A percentile compares a stretch with the other conserved stretches of the same genome.
Conservation (phyloP, 1,140 invertebrate species). For the Meloidogyne hapla region DNA sequence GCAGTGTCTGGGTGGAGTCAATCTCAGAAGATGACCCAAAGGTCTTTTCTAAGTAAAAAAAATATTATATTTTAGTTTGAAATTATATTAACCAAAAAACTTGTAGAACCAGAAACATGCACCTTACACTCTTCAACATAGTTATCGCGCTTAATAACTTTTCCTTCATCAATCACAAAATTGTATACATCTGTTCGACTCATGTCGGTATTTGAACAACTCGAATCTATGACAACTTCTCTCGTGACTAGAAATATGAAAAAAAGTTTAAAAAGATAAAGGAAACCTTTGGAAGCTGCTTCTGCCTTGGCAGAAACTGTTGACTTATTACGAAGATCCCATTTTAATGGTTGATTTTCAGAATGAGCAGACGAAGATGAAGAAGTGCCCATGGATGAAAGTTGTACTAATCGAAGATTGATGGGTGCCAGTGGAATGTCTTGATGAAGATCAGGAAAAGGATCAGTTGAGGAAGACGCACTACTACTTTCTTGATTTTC, state of each 20-base stretch:
- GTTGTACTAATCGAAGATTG: neutral
- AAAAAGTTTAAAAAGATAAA: neutral
- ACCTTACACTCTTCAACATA: neutral
- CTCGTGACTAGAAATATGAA: neutral
- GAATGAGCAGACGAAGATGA: neutral
- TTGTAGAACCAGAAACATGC: neutral
- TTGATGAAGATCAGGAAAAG: neutral
- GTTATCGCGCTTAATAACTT: neutral
- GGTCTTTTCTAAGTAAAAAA: neutral
- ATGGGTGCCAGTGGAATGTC: neutral
- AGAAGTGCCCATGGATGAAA: neutral
- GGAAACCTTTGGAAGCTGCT: neutral
- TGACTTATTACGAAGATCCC: neutral
- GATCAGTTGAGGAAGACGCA: neutral
- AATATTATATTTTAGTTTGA: neutral
- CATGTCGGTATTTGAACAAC: neutral
- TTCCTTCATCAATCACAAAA: conserved; percentile 20
- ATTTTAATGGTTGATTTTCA: neutral
- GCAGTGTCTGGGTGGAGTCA: too few species aligned
- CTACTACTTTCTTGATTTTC: neutral
- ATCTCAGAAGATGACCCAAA: neutral
- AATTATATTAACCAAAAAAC: conserved; percentile 19
- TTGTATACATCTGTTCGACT: neutral
- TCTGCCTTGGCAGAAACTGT: neutral
- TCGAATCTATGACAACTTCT: neutral